phyloP scores from a whole-genome alignment of 2,888 invertebrate species.

The Xanthia icteritia region DNA sequence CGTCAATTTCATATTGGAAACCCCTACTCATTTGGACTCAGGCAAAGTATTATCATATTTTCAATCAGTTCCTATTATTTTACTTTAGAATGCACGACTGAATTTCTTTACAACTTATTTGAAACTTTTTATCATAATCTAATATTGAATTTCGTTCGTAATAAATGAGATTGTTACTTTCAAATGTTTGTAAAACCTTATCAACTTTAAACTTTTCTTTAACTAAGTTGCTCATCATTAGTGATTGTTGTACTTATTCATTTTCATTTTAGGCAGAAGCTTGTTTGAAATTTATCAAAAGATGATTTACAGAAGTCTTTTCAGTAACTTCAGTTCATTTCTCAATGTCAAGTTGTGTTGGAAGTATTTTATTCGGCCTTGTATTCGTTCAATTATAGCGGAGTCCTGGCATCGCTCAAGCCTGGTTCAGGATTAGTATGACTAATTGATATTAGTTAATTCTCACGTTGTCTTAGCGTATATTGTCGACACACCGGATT shows the following conservation, averaged over 20 bases:
- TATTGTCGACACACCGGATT: constrained; percentile 29
- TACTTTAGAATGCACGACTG: constrained; percentile 35
- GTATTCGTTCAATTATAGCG: constrained; percentile 31
- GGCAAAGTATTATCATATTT: constrained; percentile 48
- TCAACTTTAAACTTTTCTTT: constrained; percentile 34
- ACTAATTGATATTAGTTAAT: constrained; percentile 46
- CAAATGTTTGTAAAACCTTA: constrained; percentile 35
- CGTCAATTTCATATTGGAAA: constrained; percentile 30
- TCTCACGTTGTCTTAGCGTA: constrained; percentile 30
- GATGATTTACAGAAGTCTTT: constrained; percentile 48
- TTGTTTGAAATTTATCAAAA: constrained; percentile 50
- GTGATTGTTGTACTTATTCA: constrained; percentile 48
- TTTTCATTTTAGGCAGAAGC: constrained; percentile 28
- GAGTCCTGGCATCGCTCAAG: constrained; percentile 23
- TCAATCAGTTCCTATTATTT: constrained; percentile 49
- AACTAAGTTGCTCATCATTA: constrained; percentile 37
- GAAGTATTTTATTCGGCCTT: constrained; percentile 45
- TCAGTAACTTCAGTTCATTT: constrained; percentile 48
- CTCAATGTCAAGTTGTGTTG: constrained; percentile 46
- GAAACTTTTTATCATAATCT: constrained; percentile 41
- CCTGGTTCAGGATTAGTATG: constrained; percentile 30
- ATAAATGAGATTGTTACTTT: constrained; percentile 26
- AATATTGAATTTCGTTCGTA: constrained; percentile 39
- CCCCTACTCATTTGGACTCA: neutral
- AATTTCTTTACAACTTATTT: constrained; percentile 29